Evolutionary conservation across 2,797 vertebrate genomes (phyloP), one percentile per base, ranked within the genome.

Genomic region (Hyperoplus lanceolatus): DNA sequence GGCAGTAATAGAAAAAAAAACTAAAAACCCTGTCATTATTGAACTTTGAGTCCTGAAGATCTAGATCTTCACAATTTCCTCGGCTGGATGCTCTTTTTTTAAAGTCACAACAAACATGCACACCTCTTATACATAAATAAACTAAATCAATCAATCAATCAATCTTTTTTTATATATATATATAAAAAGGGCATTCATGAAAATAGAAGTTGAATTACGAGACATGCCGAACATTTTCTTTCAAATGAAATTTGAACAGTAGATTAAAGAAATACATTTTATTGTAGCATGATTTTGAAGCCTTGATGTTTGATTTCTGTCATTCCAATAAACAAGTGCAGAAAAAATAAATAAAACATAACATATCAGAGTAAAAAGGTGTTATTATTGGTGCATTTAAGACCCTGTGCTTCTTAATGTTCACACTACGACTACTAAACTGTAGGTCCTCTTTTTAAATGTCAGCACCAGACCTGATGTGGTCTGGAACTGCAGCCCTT

Each of bases 401-500:
- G 78, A 88, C 78, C 79, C 77, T 59, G 86, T 86, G 82, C 70
- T 85, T 83, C 57, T 73, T 63, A 58, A 43, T 72, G 43, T 73
- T 61, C 53, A 72, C 39, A 51, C 75, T 41, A 46, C 42, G 70
- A 59, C 43, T 50, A 53, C 68, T 57, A 36, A 70, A 62, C 64
- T 61, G 64, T 38, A 75, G 81, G 58, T 64, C 81, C 71, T 82
- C 73, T 70, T 77, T 29, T 77, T 58, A 75, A 85, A 88, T 82
- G 80, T 81, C 81, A 82, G 74, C 2, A 2, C 66, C 85, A 77
- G 82, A 89, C 85, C 70, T 51, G 68, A 50, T 51, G 50, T 8
- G 46, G 73, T 88, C 80, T 81, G 85, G 82, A 73, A 81, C 87
- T 82, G 75, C 79, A 93, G 90, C 91, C 92, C 90, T 93, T 91